Conservation (phyloP, 2,797 vertebrate genomes). For the Galago senegalensis region DNA sequence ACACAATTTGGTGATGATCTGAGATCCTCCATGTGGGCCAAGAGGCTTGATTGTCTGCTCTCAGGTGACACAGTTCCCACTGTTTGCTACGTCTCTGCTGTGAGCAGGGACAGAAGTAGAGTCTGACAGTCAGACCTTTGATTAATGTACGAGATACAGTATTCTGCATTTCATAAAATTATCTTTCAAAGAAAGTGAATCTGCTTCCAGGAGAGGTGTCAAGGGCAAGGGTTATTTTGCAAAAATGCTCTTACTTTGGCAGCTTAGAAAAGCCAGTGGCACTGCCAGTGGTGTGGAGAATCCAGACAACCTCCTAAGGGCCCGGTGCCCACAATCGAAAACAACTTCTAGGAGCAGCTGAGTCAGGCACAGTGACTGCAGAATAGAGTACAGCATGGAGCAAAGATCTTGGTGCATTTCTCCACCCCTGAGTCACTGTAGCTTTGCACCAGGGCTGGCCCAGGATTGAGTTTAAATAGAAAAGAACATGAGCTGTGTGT, state of each 20-base stretch:
- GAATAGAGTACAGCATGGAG: neutral
- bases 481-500: neutral
- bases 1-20: neutral
- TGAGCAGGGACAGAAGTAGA: conserved; percentile 72
- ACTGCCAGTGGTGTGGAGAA: neutral
- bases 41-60: conserved; percentile 53
- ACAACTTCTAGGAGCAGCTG: neutral
- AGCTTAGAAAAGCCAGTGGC: neutral
- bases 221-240: neutral
- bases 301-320: neutral
- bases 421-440: neutral
- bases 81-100: conserved; percentile 40
- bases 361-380: neutral
- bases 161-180: conserved; percentile 13
- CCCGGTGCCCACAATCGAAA: neutral
- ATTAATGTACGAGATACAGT: conserved; percentile 52
- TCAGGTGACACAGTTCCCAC: neutral
- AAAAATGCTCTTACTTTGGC: neutral
- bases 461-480: neutral
- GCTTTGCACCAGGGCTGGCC: neutral
- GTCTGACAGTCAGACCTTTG: conserved; percentile 35
- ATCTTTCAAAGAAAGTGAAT: conserved; percentile 55
- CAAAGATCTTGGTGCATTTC: neutral
- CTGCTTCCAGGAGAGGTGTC: conserved; percentile 7
- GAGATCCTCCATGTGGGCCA: neutral